A percentile compares a stretch with the other conserved stretches of the same genome.
These are phyloP conservation scores for Nebria salina DNA, from an alignment of 2,888 invertebrate species.

Conservation along the genomic window DNA sequence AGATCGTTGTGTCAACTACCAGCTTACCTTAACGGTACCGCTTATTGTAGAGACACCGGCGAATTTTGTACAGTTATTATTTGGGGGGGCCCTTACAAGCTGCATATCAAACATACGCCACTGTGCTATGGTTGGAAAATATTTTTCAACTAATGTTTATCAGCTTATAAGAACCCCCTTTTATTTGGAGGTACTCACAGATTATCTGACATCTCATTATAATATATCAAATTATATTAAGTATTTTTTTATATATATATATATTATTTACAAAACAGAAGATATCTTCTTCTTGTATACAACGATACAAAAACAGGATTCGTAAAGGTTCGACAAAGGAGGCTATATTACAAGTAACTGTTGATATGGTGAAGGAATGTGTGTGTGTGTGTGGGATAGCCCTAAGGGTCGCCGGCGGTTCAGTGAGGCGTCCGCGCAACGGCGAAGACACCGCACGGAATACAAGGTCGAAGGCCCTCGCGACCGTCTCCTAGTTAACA, in stretches of 20 bases:
- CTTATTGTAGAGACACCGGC: neutral
- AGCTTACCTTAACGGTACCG: neutral
- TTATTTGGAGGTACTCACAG: slow-evolving; percentile 41
- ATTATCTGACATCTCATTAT: slow-evolving; percentile 38
- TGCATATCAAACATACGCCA: neutral
- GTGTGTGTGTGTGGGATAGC: slow-evolving; percentile 22
- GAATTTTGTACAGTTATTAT: neutral
- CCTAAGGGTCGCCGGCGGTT: slow-evolving; percentile 22
- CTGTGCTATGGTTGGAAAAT: neutral
- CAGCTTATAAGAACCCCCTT: slow-evolving; percentile 28
- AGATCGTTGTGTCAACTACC: slow-evolving; percentile 34
- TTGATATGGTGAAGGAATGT: slow-evolving; percentile 44
- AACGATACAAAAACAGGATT: neutral
- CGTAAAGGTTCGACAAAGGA: neutral
- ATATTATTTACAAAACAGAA: slow-evolving; percentile 35
- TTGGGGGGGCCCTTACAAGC: neutral
- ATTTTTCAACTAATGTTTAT: neutral
- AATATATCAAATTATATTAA: slow-evolving; percentile 27
- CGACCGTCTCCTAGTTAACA: neutral
- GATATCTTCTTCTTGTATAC: neutral
- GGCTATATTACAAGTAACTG: slow-evolving; percentile 2
- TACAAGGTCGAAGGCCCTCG: neutral
- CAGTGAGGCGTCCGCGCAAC: slow-evolving; percentile 2
- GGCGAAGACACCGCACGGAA: neutral
- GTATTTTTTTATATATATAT: slow-evolving; percentile 31